Conservation (phyloP, 2,113 vertebrate species). For the Cebus imitator region DNA sequence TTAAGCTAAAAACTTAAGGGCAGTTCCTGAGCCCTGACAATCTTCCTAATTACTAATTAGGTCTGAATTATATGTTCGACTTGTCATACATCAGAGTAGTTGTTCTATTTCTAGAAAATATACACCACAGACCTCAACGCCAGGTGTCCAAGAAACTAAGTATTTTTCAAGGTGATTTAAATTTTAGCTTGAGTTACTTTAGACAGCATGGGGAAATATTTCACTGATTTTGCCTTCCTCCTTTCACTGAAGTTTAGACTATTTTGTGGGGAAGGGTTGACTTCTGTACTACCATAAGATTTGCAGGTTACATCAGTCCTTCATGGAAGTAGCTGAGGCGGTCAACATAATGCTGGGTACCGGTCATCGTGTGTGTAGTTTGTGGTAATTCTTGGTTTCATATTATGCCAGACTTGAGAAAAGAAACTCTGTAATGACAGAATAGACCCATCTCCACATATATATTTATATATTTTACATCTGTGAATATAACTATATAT, state of each 20-base stretch:
- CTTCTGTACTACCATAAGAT: neutral
- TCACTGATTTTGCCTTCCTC: neutral
- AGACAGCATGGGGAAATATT: neutral
- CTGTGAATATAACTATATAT: too few relatives aligned
- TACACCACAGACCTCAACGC: neutral
- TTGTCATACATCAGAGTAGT: neutral
- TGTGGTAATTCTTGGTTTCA: neutral
- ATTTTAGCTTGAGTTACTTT: neutral
- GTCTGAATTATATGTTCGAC: neutral
- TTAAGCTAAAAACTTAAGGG: neutral
- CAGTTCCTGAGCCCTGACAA: neutral
- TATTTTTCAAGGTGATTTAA: neutral
- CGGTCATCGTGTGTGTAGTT: rapidly evolving
- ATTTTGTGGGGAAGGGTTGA: neutral
- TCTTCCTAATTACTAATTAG: neutral
- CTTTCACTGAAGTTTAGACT: neutral
- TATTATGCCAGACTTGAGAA: neutral
- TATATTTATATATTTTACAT: neutral
- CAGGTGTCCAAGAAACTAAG: neutral
- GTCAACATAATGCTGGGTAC: neutral
- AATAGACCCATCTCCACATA: rapidly evolving
- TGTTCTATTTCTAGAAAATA: neutral
- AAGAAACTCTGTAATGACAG: neutral
- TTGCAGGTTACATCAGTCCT: neutral
- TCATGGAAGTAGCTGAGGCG: neutral